Conservation (phyloP, 2,888 invertebrate genomes). For the Lampropteryx suffumata region DNA sequence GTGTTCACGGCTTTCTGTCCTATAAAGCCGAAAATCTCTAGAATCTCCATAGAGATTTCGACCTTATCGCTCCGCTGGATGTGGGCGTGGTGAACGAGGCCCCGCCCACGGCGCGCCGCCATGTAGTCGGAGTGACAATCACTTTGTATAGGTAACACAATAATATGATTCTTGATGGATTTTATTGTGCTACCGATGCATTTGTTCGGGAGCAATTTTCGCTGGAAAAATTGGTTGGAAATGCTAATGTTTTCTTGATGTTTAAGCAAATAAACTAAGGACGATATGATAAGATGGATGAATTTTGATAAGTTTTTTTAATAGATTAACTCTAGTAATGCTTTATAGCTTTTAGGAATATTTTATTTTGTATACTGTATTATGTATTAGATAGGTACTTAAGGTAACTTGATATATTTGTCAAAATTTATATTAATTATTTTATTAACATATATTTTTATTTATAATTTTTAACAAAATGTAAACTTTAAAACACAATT, state of each 20-base stretch:
- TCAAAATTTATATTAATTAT: no score
- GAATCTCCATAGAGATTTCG: conserved; percentile 72
- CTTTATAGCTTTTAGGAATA: no score
- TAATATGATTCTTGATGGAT: conserved; percentile 82
- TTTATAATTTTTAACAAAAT: no score
- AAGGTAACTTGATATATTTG: no score
- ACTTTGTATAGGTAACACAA: conserved; percentile 83
- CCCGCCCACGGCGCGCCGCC: conserved; percentile 68
- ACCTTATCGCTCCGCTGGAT: conserved; percentile 69
- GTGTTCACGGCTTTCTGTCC: conserved; percentile 59
- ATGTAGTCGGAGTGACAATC: conserved; percentile 80
- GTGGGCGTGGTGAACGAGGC: conserved; percentile 68
- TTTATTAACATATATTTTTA: no score
- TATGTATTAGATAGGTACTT: no score
- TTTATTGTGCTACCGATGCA: conserved; percentile 79
- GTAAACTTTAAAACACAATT: no score
- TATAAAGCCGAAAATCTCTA: conserved; percentile 73
- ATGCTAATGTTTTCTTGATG: conserved; percentile 33
- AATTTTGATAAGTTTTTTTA: not conserved
- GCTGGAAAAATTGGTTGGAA: conserved; percentile 39
- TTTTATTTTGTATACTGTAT: not conserved
- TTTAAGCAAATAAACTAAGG: conserved; percentile 2
- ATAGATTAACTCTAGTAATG: not conserved
- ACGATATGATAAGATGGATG: not conserved
- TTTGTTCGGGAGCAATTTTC: conserved; percentile 68